Base-by-base conservation (phyloP, 1,140 invertebrate species). In the Diplogasteroides magnus region DNA sequence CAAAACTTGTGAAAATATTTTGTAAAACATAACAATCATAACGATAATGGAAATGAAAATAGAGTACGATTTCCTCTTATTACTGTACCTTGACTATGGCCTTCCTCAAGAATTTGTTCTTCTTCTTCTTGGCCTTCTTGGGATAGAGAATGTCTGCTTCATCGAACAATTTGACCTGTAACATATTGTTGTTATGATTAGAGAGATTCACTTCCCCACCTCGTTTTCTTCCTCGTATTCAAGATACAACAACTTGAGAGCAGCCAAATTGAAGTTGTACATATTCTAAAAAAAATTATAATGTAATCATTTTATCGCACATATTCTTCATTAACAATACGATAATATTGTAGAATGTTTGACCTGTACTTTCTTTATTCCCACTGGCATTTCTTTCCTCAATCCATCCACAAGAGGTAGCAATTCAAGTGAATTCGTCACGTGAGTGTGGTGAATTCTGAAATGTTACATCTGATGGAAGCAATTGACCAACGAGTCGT, bases 211-310 rank as follows among this genome's bases (percentile, higher is more conserved):
- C 32, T 64, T 66, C 66, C 19, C 13, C 28, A 66, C 48, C 66
- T 66, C 15, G 3, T 68, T 64, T 56, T 27, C 85, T 72, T 89
- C 88, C 84, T 95, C 93, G n/a, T 91, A 85, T 68, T 89, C 86
- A 60, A 88, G 85, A 80, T 91, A 89, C 15, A 92, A 77, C 80
- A 91, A 89, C 65, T 88, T 86, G 74, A 97, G 85, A 0, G 89
- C 92, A 82, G 92, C 89, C 61, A 91, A 83, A 85, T 97, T 98
- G 81, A 90, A 91, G 2, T 92, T 93, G 65, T 93, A 85, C 62
- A 88, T 87, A 84, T 97, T 91, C 88, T 94, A 82, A 72, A 86
- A 83, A 72, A 75, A 72, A 65, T 77, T 77, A 64, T 61, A 31
- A 69, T 65, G 28, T 64, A 23, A n/a, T 65, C 63, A 57, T n/a